Conservation (phyloP, 2,888 invertebrate species). For the Empis stercorea region DNA sequence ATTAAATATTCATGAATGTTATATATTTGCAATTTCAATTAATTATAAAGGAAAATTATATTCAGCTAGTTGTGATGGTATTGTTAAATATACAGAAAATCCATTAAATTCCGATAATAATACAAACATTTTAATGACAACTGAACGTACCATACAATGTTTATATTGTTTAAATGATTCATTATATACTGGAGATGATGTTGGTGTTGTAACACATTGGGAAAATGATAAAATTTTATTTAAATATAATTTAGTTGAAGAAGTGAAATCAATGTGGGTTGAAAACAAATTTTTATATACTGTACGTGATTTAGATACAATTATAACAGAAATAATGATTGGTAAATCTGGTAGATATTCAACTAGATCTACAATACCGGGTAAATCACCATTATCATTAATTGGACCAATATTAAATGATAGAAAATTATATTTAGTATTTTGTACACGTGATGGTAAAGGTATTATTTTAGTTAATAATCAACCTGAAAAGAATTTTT, state of each 20-base stretch:
- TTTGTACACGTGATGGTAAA: conserved; percentile 29
- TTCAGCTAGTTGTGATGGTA: conserved; percentile 33
- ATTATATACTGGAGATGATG: conserved; percentile 34
- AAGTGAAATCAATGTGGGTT: conserved; percentile 31
- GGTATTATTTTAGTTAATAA: conserved; percentile 26
- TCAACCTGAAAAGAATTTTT: conserved; percentile 22
- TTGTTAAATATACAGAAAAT: conserved; percentile 27
- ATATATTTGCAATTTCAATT: conserved; percentile 30
- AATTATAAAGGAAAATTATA: conserved; percentile 32
- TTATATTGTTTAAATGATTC: conserved; percentile 27
- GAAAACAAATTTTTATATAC: conserved; percentile 30
- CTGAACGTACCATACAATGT: conserved; percentile 28
- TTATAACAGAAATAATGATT: conserved; percentile 23
- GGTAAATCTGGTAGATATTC: conserved; percentile 31
- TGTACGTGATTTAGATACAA: conserved; percentile 31
- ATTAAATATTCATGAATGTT: conserved; percentile 28
- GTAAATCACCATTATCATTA: conserved; percentile 28
- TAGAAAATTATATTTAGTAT: conserved; percentile 25
- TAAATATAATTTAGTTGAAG: conserved; percentile 34
- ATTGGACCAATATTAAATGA: conserved; percentile 26
- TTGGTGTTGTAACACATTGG: conserved; percentile 35
- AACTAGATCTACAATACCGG: neutral
- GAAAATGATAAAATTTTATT: conserved; percentile 31
- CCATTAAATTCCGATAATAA: conserved; percentile 23
- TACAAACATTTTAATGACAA: conserved; percentile 23